These are phyloP conservation scores for Parnassius mnemosyne DNA, from an alignment of 2,888 invertebrate species.

Conservation along the genomic window DNA sequence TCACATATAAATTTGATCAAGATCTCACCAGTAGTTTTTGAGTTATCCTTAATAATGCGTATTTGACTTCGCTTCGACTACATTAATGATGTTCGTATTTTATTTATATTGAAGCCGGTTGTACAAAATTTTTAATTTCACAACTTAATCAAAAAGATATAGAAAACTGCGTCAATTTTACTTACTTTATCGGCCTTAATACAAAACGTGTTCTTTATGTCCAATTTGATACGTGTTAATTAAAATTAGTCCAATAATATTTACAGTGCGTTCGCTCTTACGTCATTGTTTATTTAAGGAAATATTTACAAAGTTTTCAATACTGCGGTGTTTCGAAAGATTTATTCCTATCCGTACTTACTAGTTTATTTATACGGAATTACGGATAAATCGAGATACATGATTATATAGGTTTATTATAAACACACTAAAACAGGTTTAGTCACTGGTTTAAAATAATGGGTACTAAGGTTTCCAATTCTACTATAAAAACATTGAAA, in stretches of 20 bases:
- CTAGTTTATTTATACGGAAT: constrained; percentile 58
- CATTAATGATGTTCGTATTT: too few species aligned
- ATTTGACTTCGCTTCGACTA: too few species aligned
- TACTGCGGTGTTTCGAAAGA: constrained; percentile 56
- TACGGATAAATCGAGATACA: constrained; percentile 52
- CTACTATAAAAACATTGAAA: background rate
- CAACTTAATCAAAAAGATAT: too few species aligned
- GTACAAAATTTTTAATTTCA: too few species aligned
- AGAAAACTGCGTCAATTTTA: too few species aligned
- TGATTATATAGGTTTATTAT: constrained; percentile 65
- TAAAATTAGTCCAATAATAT: constrained; percentile 18
- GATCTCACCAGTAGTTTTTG: too few species aligned
- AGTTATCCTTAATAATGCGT: too few species aligned
- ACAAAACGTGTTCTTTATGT: too few species aligned
- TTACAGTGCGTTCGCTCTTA: constrained; percentile 39
- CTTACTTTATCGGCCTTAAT: too few species aligned
- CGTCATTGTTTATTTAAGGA: constrained; percentile 70
- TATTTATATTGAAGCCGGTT: too few species aligned
- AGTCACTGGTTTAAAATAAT: constrained; percentile 31
- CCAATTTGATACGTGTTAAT: constrained; percentile 11
- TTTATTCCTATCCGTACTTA: constrained; percentile 42
- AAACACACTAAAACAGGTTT: constrained; percentile 41
- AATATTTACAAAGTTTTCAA: constrained; percentile 49
- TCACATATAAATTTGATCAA: too few species aligned
- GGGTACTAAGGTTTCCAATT: constrained; percentile 4